Base-by-base conservation (phyloP, 2,888 invertebrate genomes). In the Bedellia somnulentella region DNA sequence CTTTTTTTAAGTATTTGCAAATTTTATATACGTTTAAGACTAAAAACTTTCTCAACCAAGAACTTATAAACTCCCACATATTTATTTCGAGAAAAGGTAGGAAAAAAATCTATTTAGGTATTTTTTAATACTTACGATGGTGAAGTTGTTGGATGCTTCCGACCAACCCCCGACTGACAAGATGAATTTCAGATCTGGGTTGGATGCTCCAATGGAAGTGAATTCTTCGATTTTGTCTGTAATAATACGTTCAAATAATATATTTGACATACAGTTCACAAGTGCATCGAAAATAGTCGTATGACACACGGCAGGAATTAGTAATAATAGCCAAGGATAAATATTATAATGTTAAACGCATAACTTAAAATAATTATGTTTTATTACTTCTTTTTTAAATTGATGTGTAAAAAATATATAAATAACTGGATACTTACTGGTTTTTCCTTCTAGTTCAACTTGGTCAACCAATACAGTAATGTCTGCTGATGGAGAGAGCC, bases 81-180 rank as follows among this genome's bases (percentile, higher is more conserved):
- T n/a, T n/a, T n/a, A n/a, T n/a, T n/a, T n/a, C n/a, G n/a, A n/a
- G n/a, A n/a, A n/a, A n/a, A n/a, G n/a, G n/a, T n/a, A n/a, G n/a
- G n/a, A n/a, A n/a, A n/a, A n/a, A n/a, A n/a, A n/a, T n/a, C n/a
- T n/a, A n/a, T n/a, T n/a, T n/a, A n/a, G n/a, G n/a, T n/a, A n/a
- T n/a, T n/a, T n/a, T n/a, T n/a, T n/a, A n/a, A n/a, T 24, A 15
- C 34, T 32, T 42, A 58, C 55, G 33, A 40, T 35, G 0, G 80
- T 77, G 38, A 77, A 80, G 23, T 64, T 70, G 8, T 45, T 41
- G 2, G 78, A 77, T 2, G 77, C 79, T 44, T 78, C 79, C 42
- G 57, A 63, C 66, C 66, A 73, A 4, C 76, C 76, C 2, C 76
- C 76, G 16, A 75, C 44, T 4, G 64, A 60, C 2, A 55, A 44